Conservation (phyloP, 1,140 invertebrate genomes). For the Mercenaria mercenaria region DNA sequence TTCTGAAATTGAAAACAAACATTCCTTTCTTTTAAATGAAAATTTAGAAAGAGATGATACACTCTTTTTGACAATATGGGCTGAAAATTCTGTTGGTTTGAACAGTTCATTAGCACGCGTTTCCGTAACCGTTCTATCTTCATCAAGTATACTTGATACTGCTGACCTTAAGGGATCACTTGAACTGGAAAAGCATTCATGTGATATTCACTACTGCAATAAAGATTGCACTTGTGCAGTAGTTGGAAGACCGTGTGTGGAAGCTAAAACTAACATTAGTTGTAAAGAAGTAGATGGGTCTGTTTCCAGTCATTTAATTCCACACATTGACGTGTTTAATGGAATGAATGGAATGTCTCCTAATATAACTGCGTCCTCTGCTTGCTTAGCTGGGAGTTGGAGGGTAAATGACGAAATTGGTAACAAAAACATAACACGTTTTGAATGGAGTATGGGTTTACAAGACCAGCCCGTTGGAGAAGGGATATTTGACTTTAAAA, state of each 20-base stretch:
- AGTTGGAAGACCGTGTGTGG: background rate
- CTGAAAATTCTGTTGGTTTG: slow-evolving; percentile 36
- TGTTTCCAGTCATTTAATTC: background rate
- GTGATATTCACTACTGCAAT: slow-evolving; percentile 37
- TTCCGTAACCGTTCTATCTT: background rate
- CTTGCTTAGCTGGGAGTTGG: slow-evolving; percentile 17
- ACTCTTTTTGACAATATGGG: slow-evolving; percentile 36
- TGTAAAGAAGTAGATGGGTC: background rate
- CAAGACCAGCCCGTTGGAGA: background rate
- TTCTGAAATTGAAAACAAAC: background rate
- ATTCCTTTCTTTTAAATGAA: background rate
- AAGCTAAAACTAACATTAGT: background rate
- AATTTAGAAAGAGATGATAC: slow-evolving; percentile 1
- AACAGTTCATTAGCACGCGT: slow-evolving; percentile 5
- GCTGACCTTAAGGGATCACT: background rate
- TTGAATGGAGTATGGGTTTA: slow-evolving; percentile 51
- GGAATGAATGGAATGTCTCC: background rate
- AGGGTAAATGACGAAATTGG: background rate
- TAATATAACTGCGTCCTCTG: slow-evolving; percentile 17
- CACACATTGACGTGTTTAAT: background rate
- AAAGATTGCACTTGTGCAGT: slow-evolving; percentile 51
- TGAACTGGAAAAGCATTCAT: slow-evolving; percentile 47
- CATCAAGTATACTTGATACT: background rate
- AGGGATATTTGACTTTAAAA: slow-evolving; percentile 7
- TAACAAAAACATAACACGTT: background rate